These are phyloP conservation scores for Troglohyphantes excavatus DNA, from an alignment of 2,888 invertebrate genomes.

Conservation along the genomic window DNA sequence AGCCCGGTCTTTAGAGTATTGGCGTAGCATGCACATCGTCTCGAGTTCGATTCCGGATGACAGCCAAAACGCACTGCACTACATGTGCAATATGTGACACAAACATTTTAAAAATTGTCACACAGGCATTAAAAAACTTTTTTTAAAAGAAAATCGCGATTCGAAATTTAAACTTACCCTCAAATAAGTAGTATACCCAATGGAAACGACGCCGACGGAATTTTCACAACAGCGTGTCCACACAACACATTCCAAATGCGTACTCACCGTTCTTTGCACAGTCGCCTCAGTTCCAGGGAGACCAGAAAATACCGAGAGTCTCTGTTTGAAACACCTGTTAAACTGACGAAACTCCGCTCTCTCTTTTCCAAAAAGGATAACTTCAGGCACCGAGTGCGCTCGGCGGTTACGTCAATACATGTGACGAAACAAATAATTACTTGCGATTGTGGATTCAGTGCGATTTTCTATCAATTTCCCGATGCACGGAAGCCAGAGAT, in stretches of 20 bases:
- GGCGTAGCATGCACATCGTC: too few relatives aligned
- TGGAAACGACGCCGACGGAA: not conserved
- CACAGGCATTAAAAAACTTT: too few relatives aligned
- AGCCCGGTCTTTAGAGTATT: too few relatives aligned
- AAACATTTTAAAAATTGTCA: too few relatives aligned
- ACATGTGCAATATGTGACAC: too few relatives aligned
- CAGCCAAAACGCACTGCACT: too few relatives aligned
- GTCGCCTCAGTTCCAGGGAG: not conserved
- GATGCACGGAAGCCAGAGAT: not conserved
- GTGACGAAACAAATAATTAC: not conserved
- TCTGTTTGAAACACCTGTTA: conserved; percentile 28
- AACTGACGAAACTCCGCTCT: conserved; percentile 8
- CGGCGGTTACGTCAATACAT: not conserved
- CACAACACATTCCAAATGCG: conserved; percentile 1
- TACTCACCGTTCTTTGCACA: not conserved
- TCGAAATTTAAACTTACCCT: not conserved
- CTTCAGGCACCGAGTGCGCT: not conserved
- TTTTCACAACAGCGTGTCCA: not conserved
- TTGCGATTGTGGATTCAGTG: not conserved
- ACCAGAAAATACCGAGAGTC: not conserved
- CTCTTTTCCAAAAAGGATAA: not conserved
- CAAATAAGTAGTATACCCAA: not conserved
- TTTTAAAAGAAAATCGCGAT: too few relatives aligned
- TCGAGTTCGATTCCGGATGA: too few relatives aligned
- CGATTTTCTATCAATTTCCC: not conserved